phyloP scores from a whole-genome alignment of 2,113 vertebrate species.

The Fregata magnificens region DNA sequence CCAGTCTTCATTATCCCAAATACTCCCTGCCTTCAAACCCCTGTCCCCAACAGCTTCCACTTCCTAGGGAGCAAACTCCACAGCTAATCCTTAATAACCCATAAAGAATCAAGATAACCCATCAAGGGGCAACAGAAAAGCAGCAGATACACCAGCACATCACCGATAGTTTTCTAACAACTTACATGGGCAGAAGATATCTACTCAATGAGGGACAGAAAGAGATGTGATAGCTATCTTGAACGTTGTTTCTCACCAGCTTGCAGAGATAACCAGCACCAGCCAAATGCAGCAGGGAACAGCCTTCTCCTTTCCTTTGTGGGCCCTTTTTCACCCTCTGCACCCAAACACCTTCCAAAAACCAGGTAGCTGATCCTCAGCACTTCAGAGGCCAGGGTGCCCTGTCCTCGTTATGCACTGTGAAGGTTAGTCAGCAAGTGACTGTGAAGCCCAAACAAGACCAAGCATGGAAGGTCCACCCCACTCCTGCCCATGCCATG shows the following conservation, averaged over 20 bases:
- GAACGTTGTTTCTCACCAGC: neutral
- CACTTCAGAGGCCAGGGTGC: neutral
- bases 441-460: neutral
- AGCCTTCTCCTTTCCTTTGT: neutral
- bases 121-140: neutral
- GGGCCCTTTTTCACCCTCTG: neutral
- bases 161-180: neutral
- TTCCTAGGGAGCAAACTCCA: neutral
- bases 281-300: neutral
- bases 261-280: neutral
- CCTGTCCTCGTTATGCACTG: neutral
- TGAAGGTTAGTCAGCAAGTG: neutral
- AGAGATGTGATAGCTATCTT: neutral
- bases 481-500: neutral
- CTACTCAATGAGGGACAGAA: neutral
- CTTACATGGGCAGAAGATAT: neutral
- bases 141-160: neutral
- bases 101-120: neutral
- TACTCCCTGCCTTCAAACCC: neutral
- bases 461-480: neutral
- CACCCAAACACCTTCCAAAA: neutral
- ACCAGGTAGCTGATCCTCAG: neutral
- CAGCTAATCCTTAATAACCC: neutral
- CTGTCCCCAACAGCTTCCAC: neutral
- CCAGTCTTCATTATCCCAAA: neutral